Evolutionary conservation across 92 coral and sea anemone genomes (phyloP).

Genomic region (Micromussa lordhowensis): DNA sequence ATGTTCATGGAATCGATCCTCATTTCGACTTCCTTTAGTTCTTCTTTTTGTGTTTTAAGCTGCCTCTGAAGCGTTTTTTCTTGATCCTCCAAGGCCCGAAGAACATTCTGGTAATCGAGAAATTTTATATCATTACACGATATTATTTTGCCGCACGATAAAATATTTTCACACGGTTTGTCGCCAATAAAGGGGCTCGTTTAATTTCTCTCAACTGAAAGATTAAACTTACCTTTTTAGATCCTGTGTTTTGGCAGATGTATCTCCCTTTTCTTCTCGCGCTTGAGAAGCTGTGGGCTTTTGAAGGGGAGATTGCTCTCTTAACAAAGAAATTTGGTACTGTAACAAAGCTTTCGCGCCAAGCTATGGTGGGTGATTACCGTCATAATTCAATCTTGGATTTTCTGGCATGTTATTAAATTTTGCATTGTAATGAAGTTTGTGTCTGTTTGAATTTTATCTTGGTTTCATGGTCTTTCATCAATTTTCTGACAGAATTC

Average conservation of each 20-base stretch:
- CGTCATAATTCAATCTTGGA: no score
- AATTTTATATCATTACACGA: not conserved
- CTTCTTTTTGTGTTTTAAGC: conserved; percentile 23
- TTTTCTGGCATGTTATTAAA: no score
- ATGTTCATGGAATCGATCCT: conserved; percentile 56
- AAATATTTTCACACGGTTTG: not conserved
- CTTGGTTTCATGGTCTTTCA: no score
- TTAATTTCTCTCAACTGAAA: not conserved
- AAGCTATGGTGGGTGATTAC: no score
- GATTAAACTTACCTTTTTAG: conserved; percentile 1
- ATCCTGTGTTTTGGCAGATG: conserved; percentile 1
- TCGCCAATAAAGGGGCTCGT: not conserved
- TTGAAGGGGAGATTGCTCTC: conserved; percentile 14
- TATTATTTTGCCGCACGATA: not conserved
- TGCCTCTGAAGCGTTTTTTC: conserved; percentile 36
- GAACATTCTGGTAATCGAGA: conserved; percentile 18
- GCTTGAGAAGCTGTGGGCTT: not conserved
- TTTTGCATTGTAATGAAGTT: no score
- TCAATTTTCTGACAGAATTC: no score
- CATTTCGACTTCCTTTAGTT: conserved; percentile 44
- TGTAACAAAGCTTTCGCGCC: conserved; percentile 27
- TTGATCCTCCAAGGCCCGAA: conserved; percentile 46
- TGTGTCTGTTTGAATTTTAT: no score
- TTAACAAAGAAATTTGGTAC: conserved; percentile 22
- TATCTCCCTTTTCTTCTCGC: conserved; percentile 2